phyloP scores from a whole-genome alignment of 1,140 invertebrate species.

The Drosophila pectinifera region DNA sequence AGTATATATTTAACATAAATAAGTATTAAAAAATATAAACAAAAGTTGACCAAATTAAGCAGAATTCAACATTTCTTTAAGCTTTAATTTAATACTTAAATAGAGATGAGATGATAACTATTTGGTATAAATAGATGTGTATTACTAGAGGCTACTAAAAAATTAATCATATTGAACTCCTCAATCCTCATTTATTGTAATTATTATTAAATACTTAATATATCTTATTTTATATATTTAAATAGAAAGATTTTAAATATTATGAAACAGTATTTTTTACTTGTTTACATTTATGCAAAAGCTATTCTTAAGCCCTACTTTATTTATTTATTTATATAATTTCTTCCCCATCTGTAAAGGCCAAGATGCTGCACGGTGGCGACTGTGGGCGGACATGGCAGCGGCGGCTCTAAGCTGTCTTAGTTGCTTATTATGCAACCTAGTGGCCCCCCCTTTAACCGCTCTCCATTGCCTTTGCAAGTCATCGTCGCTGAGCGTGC shows the following conservation, averaged over 20 bases:
- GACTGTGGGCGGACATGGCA: slow-evolving; percentile 44
- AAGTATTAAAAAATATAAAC: neutral
- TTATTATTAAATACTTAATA: neutral
- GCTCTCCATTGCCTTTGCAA: slow-evolving; percentile 53
- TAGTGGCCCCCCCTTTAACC: neutral
- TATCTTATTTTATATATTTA: too few relatives aligned
- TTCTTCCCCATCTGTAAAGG: slow-evolving; percentile 4
- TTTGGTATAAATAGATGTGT: too few relatives aligned
- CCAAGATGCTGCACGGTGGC: neutral
- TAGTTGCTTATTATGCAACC: slow-evolving; percentile 79
- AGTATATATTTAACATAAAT: neutral
- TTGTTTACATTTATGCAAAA: neutral
- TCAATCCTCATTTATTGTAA: neutral
- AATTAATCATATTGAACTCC: too few relatives aligned
- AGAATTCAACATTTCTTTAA: neutral
- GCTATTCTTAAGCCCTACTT: neutral
- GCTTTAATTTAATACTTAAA: too few relatives aligned
- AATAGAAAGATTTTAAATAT: too few relatives aligned
- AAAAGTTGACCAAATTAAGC: neutral
- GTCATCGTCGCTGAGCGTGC: slow-evolving; percentile 74
- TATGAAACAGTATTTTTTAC: too few relatives aligned
- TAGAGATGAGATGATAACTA: too few relatives aligned
- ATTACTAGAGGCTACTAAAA: too few relatives aligned
- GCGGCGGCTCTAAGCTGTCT: slow-evolving; percentile 74
- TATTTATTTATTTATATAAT: slow-evolving; percentile 5